These are phyloP conservation scores for Toxostoma redivivum DNA, from an alignment of 2,113 vertebrate species.

Conservation along the genomic window DNA sequence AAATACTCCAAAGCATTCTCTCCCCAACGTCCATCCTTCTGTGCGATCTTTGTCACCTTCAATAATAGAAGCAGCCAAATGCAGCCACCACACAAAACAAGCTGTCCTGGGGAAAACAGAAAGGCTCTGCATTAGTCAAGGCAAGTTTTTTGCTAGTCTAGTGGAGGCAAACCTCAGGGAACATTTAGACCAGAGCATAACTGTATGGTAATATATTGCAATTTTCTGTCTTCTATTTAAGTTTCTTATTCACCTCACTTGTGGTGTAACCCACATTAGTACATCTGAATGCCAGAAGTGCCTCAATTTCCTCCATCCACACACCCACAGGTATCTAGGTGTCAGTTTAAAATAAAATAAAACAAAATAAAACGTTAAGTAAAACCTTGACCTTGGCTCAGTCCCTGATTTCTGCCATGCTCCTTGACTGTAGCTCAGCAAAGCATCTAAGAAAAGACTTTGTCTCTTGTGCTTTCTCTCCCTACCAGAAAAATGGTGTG, in stretches of 20 bases:
- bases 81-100: constrained; percentile 90
- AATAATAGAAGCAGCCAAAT: constrained; percentile 94
- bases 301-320: neutral
- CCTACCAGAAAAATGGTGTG: neutral
- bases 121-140: neutral
- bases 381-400: neutral
- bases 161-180: neutral
- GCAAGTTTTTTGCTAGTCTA: neutral
- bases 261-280: neutral
- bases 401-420: neutral
- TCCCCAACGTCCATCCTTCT: neutral
- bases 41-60: constrained; percentile 2
- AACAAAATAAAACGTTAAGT: neutral
- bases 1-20: neutral
- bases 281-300: neutral
- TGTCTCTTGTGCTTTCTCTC: neutral
- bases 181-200: neutral
- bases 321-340: neutral
- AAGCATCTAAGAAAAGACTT: neutral
- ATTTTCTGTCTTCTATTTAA: neutral
- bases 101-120: constrained; percentile 79
- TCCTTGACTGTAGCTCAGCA: neutral
- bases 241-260: neutral
- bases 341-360: neutral
- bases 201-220: neutral